These are phyloP conservation scores for Drosophila diplacantha DNA, from an alignment of 2,888 invertebrate genomes.

Conservation along the genomic window DNA sequence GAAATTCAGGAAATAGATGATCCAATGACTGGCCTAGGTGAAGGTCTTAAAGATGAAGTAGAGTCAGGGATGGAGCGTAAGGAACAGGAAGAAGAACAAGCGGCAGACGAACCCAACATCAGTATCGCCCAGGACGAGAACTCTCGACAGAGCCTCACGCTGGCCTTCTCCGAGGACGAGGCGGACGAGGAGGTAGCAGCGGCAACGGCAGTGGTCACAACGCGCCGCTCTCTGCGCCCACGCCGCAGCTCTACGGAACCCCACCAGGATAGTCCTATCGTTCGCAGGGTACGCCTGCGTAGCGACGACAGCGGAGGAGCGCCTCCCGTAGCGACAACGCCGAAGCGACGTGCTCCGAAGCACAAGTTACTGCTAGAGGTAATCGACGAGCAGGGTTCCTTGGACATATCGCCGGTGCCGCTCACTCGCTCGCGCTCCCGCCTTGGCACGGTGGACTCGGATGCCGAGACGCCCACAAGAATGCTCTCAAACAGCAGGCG, in stretches of 20 bases:
- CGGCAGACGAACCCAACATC: too few relatives aligned
- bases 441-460: slow-evolving; percentile 8
- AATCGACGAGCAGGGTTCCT: slow-evolving; percentile 22
- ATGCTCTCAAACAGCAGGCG: neutral
- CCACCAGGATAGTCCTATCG: slow-evolving; percentile 8
- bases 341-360: slow-evolving; percentile 3
- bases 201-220: neutral
- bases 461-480: neutral
- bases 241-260: neutral
- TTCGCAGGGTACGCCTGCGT: slow-evolving; percentile 1
- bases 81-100: neutral
- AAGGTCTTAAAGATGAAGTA: neutral
- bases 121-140: slow-evolving; percentile 8
- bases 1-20: neutral
- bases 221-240: neutral
- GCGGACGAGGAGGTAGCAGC: slow-evolving; percentile 1
- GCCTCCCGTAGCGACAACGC: slow-evolving; percentile 1
- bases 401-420: neutral
- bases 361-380: slow-evolving; percentile 13
- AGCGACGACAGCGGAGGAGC: slow-evolving; percentile 7
- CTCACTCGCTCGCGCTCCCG: slow-evolving; percentile 20
- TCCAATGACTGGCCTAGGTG: neutral
- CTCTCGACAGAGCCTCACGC: slow-evolving; percentile 18
- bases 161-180: slow-evolving; percentile 28
- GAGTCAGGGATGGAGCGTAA: neutral